These are phyloP conservation scores for Tragopan temminckii DNA, from an alignment of 2,797 vertebrate genomes.

Conservation along the genomic window DNA sequence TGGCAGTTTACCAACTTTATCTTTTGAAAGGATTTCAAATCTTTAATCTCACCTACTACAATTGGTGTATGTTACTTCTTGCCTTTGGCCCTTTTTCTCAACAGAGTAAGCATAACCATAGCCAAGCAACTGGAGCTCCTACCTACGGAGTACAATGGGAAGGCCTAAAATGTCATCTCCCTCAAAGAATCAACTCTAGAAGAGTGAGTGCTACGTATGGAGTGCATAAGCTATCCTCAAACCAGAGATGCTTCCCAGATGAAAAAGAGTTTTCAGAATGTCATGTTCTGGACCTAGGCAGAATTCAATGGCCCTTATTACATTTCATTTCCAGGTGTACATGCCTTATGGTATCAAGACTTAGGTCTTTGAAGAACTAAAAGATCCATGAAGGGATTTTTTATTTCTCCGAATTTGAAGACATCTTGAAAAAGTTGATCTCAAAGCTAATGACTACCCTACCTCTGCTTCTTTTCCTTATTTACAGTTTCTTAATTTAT, in stretches of 20 bases:
- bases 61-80: background rate
- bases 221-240: background rate
- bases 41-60: background rate
- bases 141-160: background rate
- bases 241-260: background rate
- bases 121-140: background rate
- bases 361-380: background rate
- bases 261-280: background rate
- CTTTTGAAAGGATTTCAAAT: background rate
- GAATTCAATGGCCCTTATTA: background rate
- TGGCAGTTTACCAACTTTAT: background rate
- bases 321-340: background rate
- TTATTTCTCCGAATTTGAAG: background rate
- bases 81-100: background rate
- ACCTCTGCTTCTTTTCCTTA: background rate
- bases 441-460: background rate
- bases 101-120: background rate
- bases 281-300: background rate
- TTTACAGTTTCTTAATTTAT: background rate
- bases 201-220: background rate
- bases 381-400: background rate
- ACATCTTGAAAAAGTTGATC: background rate
- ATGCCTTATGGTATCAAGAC: background rate
- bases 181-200: background rate
- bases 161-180: background rate